These are phyloP conservation scores for Leucania comma DNA, from an alignment of 2,888 invertebrate genomes.

Conservation along the genomic window DNA sequence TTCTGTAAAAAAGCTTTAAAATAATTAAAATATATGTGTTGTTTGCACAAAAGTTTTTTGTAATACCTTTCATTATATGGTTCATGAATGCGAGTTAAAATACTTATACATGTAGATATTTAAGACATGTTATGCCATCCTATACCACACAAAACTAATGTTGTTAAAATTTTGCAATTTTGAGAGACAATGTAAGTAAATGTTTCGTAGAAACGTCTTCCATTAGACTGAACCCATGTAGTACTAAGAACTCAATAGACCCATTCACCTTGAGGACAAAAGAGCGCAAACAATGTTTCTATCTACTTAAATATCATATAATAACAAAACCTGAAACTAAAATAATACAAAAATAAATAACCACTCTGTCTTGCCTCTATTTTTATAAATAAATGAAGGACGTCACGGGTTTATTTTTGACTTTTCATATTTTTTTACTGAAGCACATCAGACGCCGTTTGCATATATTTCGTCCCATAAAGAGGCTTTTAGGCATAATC, in stretches of 20 bases:
- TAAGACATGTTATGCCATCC: too few relatives aligned
- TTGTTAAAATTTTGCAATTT: not conserved
- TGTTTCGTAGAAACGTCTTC: not conserved
- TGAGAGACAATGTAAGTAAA: slow-evolving; percentile 9
- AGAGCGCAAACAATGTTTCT: not conserved
- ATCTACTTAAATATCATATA: not conserved
- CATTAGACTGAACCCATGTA: not conserved
- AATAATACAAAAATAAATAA: slow-evolving; percentile 10
- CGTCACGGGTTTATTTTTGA: slow-evolving; percentile 45
- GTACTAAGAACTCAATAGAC: slow-evolving; percentile 8
- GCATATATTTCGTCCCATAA: slow-evolving; percentile 66
- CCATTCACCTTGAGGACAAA: slow-evolving; percentile 14
- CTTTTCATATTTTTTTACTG: slow-evolving; percentile 59
- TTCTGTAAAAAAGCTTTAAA: not conserved
- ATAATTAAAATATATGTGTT: not conserved
- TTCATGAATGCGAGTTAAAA: not conserved
- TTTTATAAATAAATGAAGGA: slow-evolving; percentile 55
- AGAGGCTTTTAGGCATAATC: slow-evolving; percentile 67
- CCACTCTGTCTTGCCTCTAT: slow-evolving; percentile 14
- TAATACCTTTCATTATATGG: too few relatives aligned
- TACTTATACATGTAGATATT: too few relatives aligned
- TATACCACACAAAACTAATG: not conserved
- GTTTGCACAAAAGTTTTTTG: not conserved
- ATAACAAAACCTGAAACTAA: slow-evolving; percentile 3
- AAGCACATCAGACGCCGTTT: slow-evolving; percentile 65